Evolutionary conservation across 2,797 vertebrate genomes (phyloP), one percentile per base, ranked within the genome.

Genomic region (Danionella dracula): DNA sequence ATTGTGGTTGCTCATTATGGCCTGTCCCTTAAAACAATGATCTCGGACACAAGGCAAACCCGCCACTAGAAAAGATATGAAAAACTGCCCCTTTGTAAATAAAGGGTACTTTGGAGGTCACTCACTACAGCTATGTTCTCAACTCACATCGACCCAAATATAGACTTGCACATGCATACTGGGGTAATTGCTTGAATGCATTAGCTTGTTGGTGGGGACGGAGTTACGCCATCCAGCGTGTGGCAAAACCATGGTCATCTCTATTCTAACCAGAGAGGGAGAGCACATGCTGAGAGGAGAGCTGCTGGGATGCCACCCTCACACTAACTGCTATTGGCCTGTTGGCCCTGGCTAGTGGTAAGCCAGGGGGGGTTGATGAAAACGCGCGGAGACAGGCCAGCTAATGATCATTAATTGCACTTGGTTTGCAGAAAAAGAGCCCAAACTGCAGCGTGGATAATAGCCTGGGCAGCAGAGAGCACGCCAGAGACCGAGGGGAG

Each of bases 331-430:
- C 75, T 79, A 93, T 90, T 94, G 92, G 93, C 81, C 81, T 65
- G 37, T 27, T 68, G 31, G 65, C 44, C 31, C 58, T 63, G 55
- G 42, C 60, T 70, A 56, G 77, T 68, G 81, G 87, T 83, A 83
- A 82, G 87, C 78, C 85, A 84, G 85, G 55, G 21, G n/a, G 88
- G 84, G 89, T 91, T 95, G 91, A 93, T 75, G 91, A 89, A 91
- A 92, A 89, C 66, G 76, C 29, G 82, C 86, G 70, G 73, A 91
- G 94, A 96, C 96, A 93, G 90, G 86, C 78, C 90, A 91, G 93
- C 94, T 94, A 95, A 95, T 93, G 94, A 95, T 95, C 90, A 89
- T 94, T 96, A 93, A 97, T 95, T 94, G 92, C 87, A 90, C 90
- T 93, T 90, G 84, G 83, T 87, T 87, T 88, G 87, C 85, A 78